These are phyloP conservation scores for Lepus timidus DNA, from an alignment of 2,113 vertebrate genomes.

Conservation along the genomic window DNA sequence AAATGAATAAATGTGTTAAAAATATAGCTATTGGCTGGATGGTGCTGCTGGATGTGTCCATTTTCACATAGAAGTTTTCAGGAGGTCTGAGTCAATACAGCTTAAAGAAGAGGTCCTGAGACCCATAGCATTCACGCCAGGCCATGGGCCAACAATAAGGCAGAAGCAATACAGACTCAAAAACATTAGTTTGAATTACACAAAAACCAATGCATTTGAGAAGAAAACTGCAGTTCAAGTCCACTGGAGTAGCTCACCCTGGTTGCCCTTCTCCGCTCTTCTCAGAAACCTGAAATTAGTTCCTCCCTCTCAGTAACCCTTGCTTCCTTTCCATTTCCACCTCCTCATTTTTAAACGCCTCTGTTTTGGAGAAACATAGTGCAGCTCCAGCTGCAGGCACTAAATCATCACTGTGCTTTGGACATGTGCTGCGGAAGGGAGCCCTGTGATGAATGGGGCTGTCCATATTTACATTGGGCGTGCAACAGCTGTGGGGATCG, in stretches of 20 bases:
- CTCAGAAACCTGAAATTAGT: conserved; percentile 29
- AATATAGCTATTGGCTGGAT: not conserved
- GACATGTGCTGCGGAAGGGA: conserved; percentile 83
- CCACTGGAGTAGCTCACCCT: not conserved
- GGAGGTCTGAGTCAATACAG: not conserved
- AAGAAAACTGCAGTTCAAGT: not conserved
- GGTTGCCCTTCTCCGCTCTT: not conserved
- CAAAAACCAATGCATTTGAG: not conserved
- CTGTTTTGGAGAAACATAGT: conserved; percentile 77
- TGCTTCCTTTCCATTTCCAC: conserved; percentile 15
- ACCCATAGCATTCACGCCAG: rapidly evolving
- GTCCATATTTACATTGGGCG: conserved; percentile 87
- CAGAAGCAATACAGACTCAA: not conserved
- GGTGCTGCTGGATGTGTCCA: not conserved
- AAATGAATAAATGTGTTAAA: not conserved
- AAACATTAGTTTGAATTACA: not conserved
- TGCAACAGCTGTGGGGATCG: conserved; percentile 83
- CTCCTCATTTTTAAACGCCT: conserved; percentile 79
- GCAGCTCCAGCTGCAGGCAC: conserved; percentile 84
- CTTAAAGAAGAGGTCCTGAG: not conserved
- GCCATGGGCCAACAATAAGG: not conserved
- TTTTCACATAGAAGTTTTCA: not conserved
- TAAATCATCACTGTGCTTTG: conserved; percentile 88
- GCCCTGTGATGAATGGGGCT: conserved; percentile 89
- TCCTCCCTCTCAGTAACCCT: not conserved